Base-by-base conservation (phyloP, 2,113 vertebrate genomes). In the Notothenia rossii region DNA sequence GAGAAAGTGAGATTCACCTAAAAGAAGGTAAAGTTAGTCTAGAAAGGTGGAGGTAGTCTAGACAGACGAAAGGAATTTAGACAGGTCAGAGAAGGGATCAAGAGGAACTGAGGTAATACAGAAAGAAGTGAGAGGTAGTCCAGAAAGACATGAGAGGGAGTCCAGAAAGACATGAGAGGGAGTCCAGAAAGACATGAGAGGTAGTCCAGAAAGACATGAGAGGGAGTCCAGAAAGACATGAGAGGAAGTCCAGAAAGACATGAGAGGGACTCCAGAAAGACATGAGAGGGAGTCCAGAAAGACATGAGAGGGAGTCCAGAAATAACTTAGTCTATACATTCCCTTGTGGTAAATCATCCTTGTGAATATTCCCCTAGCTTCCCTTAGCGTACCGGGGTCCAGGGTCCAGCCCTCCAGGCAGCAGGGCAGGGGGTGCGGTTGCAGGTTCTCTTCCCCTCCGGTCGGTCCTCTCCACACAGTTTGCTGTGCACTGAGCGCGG, bases 361-460 rank as follows among this genome's bases (percentile, higher is more conserved):
- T 29, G 25, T 29, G 25, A 29, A 29, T 3, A 29, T 29, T 29
- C 10, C 3, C 17, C 4, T 25, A 14, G 40, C 36, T 7, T 40
- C 15, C 12, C 17, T 43, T 4, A 17, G 46, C 46, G 78, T 86
- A 98, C 98, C 94, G 95, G 94, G 18, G 97, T 97, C 98, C 98
- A 99, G 70, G 96, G 91, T 7, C 97, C 98, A 0, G 79, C 79
- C 55, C 95, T 94, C 98, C 98, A 99, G 25, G 91, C 90, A 0
- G 96, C 93, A 0, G 98, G 98, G 84, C 98, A 99, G 29, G 95
- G 96, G 25, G 96, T 89, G 0, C 97, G 94, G 90, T 96, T 98
- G 90, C 98, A 99, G 69, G 95, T 82, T 13, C 91, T 94, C 79
- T 96, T 96, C 53, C 95, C 94, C 18, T 97, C 96, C 0, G 98